Evolutionary conservation across 2,113 vertebrate species (phyloP).

Genomic region (Chitala chitala): DNA sequence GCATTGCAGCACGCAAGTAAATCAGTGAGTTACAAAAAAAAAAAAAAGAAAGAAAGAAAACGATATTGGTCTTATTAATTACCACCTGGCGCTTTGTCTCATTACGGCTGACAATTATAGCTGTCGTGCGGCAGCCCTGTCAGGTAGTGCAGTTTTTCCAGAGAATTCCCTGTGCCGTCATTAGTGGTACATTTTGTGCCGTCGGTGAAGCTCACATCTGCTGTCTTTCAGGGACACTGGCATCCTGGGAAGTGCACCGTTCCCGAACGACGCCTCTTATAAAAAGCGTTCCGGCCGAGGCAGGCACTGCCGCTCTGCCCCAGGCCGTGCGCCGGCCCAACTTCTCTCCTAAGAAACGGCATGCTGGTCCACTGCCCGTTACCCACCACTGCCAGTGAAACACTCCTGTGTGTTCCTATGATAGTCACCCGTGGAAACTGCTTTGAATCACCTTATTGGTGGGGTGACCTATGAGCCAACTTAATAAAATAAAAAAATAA

Average conservation of each 20-base stretch:
- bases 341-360: slow-evolving; percentile 60
- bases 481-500: slow-evolving; percentile 3
- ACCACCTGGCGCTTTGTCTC: slow-evolving; percentile 37
- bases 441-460: slow-evolving; percentile 44
- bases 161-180: not conserved
- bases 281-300: slow-evolving; percentile 55
- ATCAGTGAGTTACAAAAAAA: slow-evolving; percentile 24
- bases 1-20: slow-evolving; percentile 40
- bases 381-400: slow-evolving; percentile 40
- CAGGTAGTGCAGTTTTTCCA: not conserved
- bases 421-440: slow-evolving; percentile 47
- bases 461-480: slow-evolving; percentile 41
- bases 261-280: not conserved
- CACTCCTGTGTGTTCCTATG: slow-evolving; percentile 61
- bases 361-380: slow-evolving; percentile 44
- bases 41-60: slow-evolving; percentile 30
- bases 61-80: slow-evolving; percentile 40
- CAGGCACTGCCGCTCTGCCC: slow-evolving; percentile 55
- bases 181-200: not conserved
- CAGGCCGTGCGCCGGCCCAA: slow-evolving; percentile 67
- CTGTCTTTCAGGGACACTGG: not conserved
- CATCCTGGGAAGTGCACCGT: not conserved
- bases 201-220: not conserved
- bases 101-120: not conserved
- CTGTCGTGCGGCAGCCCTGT: not conserved